Evolutionary conservation across 2,113 vertebrate genomes (phyloP).

Genomic region (Cyanistes caeruleus): DNA sequence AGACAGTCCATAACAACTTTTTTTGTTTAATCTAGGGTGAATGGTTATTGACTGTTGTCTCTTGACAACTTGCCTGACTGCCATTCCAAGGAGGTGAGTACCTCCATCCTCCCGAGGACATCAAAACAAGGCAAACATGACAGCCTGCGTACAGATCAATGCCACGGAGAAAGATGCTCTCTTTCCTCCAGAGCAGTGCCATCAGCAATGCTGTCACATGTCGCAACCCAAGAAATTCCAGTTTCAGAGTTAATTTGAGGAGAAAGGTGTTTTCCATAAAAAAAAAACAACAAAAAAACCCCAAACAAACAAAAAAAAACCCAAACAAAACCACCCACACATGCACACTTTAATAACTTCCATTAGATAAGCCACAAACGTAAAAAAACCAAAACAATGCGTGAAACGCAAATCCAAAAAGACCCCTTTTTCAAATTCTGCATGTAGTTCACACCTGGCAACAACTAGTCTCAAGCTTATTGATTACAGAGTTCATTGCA

Average conservation of each 20-base stretch:
- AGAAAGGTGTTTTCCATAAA: background rate
- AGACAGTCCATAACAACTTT: background rate
- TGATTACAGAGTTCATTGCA: background rate
- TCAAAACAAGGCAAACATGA: conserved; percentile 18
- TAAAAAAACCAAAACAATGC: background rate
- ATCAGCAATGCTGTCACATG: conserved; percentile 7
- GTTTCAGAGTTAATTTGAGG: background rate
- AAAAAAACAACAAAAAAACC: too few relatives aligned
- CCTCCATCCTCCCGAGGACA: background rate
- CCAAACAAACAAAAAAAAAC: too few relatives aligned
- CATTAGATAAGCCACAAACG: background rate
- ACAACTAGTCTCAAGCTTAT: background rate
- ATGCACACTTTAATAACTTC: background rate
- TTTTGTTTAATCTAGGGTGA: conserved; percentile 9
- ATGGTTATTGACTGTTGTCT: conserved; percentile 1
- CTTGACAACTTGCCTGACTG: background rate
- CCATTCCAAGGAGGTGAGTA: background rate
- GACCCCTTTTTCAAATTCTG: background rate
- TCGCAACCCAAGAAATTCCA: background rate
- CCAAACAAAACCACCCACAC: too few relatives aligned
- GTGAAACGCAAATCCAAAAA: background rate
- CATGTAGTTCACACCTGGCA: background rate
- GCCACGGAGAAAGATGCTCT: background rate
- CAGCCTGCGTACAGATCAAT: background rate
- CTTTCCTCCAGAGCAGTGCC: conserved; percentile 30